Percentiles rank a stretch among this genome's conserved stretches.
phyloP scores from a whole-genome alignment of 2,113 vertebrate species.

The Zosterops borbonicus region DNA sequence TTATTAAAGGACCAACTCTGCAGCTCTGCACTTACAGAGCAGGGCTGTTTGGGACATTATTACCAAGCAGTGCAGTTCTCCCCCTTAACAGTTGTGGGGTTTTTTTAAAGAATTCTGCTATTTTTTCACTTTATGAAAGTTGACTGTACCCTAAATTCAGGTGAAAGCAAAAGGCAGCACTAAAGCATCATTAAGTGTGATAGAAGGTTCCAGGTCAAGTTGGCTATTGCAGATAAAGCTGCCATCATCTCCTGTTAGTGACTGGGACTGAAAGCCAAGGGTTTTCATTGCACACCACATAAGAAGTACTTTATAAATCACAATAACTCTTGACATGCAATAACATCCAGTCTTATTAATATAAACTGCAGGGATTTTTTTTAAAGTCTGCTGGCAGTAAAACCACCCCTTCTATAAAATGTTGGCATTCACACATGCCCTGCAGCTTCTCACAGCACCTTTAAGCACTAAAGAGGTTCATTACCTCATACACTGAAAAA shows the following conservation, averaged over 20 bases:
- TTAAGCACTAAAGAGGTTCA: slow-evolving; percentile 40
- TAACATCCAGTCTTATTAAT: slow-evolving; percentile 76
- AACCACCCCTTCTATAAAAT: slow-evolving; percentile 63
- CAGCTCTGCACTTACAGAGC: neutral
- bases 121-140: neutral
- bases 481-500: slow-evolving; percentile 21
- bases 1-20: neutral
- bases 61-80: too few species aligned
- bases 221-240: slow-evolving; percentile 68
- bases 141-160: neutral
- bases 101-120: neutral
- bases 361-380: slow-evolving; percentile 60
- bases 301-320: slow-evolving; percentile 75
- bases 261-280: slow-evolving; percentile 50
- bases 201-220: slow-evolving; percentile 69
- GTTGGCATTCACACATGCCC: slow-evolving; percentile 48
- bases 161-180: slow-evolving; percentile 1
- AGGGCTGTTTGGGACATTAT: neutral
- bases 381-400: slow-evolving; percentile 60
- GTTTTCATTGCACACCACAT: slow-evolving; percentile 69
- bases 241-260: slow-evolving; percentile 57
- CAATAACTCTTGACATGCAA: slow-evolving; percentile 69
- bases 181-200: slow-evolving; percentile 56
- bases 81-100: neutral
- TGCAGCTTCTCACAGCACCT: slow-evolving; percentile 47